Evolutionary conservation across 1,140 invertebrate species (phyloP).

Genomic region (Rhynchophorus ferrugineus): DNA sequence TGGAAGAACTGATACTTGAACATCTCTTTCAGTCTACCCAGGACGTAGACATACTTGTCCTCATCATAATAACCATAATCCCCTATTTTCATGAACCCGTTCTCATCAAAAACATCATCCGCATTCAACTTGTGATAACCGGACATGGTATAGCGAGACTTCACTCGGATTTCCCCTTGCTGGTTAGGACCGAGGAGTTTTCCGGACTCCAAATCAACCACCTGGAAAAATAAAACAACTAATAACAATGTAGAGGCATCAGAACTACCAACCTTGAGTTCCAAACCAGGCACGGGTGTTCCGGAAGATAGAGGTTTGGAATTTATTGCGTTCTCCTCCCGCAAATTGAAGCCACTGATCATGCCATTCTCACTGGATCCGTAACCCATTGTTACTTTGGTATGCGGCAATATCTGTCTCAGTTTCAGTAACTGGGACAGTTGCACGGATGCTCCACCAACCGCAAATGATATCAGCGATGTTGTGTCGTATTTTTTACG

Average conservation of each 20-base stretch:
- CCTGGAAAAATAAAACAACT: constrained; percentile 14
- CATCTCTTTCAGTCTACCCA: constrained; percentile 70
- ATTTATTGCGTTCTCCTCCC: constrained; percentile 7
- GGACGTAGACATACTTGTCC: constrained; percentile 60
- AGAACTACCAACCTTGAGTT: constrained; percentile 39
- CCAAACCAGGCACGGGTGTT: constrained; percentile 32
- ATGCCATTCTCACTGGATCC: constrained; percentile 41
- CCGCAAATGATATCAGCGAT: constrained; percentile 30
- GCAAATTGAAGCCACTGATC: constrained; percentile 3
- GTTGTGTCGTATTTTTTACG: constrained; percentile 34
- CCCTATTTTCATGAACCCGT: constrained; percentile 67
- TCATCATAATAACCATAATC: constrained; percentile 68
- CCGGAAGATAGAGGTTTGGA: constrained; percentile 37
- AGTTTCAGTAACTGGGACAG: constrained; percentile 27
- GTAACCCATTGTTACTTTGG: constrained; percentile 37
- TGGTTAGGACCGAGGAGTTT: constrained; percentile 21
- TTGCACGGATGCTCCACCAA: constrained; percentile 39
- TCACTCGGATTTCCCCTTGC: constrained; percentile 23
- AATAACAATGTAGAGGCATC: too few species aligned
- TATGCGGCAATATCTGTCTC: constrained; percentile 35
- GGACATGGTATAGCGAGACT: constrained; percentile 10
- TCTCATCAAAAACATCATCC: constrained; percentile 46
- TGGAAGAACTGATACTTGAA: constrained; percentile 76
- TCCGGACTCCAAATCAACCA: constrained; percentile 22
- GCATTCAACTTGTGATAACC: constrained; percentile 20